A percentile compares a stretch with the other conserved stretches of the same genome.
phyloP scores from a whole-genome alignment of 2,888 invertebrate species.

The Diaperis boleti region DNA sequence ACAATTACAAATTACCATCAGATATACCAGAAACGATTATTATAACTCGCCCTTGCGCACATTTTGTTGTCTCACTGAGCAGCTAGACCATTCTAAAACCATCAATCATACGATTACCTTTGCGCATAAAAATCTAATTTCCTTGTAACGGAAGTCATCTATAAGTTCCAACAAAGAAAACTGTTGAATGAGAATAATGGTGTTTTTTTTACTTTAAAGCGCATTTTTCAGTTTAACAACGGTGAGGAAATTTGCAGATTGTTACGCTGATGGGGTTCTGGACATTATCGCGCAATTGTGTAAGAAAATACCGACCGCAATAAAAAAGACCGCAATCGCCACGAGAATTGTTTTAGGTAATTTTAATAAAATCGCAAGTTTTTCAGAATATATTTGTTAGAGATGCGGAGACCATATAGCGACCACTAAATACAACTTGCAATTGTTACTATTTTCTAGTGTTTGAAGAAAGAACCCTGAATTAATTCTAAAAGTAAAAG shows the following conservation, averaged over 20 bases:
- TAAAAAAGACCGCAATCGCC: conserved; percentile 7
- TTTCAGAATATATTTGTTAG: too few relatives aligned
- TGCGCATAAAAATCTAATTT: conserved; percentile 40
- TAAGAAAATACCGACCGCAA: conserved; percentile 1
- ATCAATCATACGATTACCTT: conserved; percentile 33
- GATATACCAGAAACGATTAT: conserved; percentile 23
- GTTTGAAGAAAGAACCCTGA: too few relatives aligned
- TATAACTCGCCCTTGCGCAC: conserved; percentile 9
- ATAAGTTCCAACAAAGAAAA: conserved; percentile 40
- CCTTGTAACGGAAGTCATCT: conserved; percentile 42
- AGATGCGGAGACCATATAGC: too few relatives aligned
- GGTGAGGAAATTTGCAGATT: conserved; percentile 27
- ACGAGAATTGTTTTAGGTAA: neutral
- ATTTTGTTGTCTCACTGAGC: conserved; percentile 7
- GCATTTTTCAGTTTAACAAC: conserved; percentile 26
- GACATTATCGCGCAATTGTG: conserved; percentile 29
- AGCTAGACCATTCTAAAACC: conserved; percentile 12
- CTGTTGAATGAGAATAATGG: conserved; percentile 20
- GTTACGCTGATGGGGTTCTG: conserved; percentile 29
- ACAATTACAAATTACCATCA: conserved; percentile 34
- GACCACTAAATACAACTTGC: too few relatives aligned
- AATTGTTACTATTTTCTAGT: too few relatives aligned
- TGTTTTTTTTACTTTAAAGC: conserved; percentile 18
- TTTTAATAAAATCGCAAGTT: neutral
- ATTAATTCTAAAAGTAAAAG: too few relatives aligned